Conservation (phyloP, 2,888 invertebrate genomes). For the Spilosoma lubricipeda region DNA sequence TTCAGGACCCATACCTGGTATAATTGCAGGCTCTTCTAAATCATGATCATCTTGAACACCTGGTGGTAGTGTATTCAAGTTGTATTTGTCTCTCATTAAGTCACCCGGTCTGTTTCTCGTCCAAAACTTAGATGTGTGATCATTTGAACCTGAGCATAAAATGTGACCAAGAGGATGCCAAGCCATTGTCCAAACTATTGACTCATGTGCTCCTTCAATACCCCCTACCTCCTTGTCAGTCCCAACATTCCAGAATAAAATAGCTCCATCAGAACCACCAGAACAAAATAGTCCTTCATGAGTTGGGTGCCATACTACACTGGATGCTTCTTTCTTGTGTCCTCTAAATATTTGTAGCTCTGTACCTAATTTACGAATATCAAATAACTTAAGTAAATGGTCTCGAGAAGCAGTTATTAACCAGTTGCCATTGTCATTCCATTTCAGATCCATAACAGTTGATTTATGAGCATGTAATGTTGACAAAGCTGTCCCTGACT, state of each 20-base stretch:
- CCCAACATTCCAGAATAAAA: constrained; percentile 99
- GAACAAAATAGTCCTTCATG: constrained; percentile 99
- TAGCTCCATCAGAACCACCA: constrained; percentile 99
- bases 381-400: constrained; percentile 98
- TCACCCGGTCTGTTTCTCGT: constrained; percentile 99
- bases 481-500: constrained; percentile 96
- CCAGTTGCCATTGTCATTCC: constrained; percentile 99
- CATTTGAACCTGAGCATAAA: constrained; percentile 99
- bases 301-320: constrained; percentile 99
- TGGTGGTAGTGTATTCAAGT: constrained; percentile 95
- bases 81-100: constrained; percentile 99
- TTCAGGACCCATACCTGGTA: constrained; percentile 99
- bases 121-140: constrained; percentile 99
- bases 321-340: constrained; percentile 99
- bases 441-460: constrained; percentile 99
- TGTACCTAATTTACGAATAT: constrained; percentile 97
- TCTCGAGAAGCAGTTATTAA: constrained; percentile 99
- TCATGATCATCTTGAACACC: constrained; percentile 87
- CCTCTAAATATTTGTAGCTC: constrained; percentile 99
- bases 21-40: constrained; percentile 91
- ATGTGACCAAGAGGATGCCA: constrained; percentile 99
- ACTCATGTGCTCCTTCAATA: constrained; percentile 99
- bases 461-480: constrained; percentile 99
- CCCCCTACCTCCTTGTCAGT: constrained; percentile 99
- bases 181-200: constrained; percentile 99